These are phyloP conservation scores for Acleris emargana DNA, from an alignment of 2,888 invertebrate species.

Conservation along the genomic window DNA sequence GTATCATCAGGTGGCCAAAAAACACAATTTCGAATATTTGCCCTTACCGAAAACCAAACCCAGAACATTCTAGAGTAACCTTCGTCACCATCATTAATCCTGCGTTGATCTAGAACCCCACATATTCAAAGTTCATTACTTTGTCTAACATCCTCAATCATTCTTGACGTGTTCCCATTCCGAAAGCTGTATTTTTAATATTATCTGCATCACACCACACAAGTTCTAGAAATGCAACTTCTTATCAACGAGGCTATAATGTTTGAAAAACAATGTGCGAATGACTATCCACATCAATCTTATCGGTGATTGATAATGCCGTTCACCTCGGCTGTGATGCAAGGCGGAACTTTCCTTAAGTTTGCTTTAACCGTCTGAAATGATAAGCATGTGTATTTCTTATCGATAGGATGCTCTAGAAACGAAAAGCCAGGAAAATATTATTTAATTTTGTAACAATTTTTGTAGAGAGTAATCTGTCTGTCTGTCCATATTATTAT, in stretches of 20 bases:
- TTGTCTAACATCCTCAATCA: not conserved
- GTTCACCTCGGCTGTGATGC: constrained; percentile 13
- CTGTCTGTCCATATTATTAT: too few species aligned
- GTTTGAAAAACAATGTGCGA: constrained; percentile 11
- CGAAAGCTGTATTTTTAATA: not conserved
- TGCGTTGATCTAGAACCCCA: too few species aligned
- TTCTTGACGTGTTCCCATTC: not conserved
- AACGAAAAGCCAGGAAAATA: not conserved
- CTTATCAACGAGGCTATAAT: constrained; percentile 7
- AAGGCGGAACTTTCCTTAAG: constrained; percentile 14
- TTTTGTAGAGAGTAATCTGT: too few species aligned
- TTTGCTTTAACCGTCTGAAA: not conserved
- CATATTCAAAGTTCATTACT: not conserved
- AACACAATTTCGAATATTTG: too few species aligned
- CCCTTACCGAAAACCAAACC: too few species aligned
- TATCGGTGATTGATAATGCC: constrained; percentile 8
- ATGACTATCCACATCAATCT: constrained; percentile 4
- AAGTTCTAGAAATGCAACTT: not conserved
- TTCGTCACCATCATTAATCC: too few species aligned
- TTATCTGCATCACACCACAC: not conserved
- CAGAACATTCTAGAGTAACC: too few species aligned
- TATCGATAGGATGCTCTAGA: not conserved
- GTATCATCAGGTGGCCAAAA: too few species aligned
- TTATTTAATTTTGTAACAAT: too few species aligned
- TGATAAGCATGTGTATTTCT: not conserved